Base-by-base conservation (phyloP, 2,888 invertebrate species). In the Mesorhabditis sp. region DNA sequence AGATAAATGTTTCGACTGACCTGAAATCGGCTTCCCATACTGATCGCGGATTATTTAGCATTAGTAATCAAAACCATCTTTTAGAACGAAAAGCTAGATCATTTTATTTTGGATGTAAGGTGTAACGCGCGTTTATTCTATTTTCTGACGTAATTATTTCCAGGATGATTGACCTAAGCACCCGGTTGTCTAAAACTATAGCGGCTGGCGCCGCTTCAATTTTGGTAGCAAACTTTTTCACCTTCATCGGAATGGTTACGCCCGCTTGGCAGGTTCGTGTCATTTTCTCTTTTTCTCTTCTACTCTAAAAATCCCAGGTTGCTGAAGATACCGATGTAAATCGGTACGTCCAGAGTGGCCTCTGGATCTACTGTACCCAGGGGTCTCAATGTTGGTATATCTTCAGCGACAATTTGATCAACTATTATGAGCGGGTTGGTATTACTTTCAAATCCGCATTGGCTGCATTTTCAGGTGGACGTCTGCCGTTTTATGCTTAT, bases 401-500 rank as follows among this genome's bases (percentile, higher is more conserved):
- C 62, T 84, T 84, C 77, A 79, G 79, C 72, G 84, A 84, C 69
- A 77, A 77, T 69, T 69, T 82, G 70, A 81, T 83, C 70, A 82
- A 84, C 70, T 84, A 84, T 71, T 84, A 84, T 72, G 84, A 84
- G 67, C 78, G 78, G 66, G 84, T 78, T 4, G 43, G 64, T n/a
- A 6, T 45, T 5, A 5, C 4, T 44, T 66, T 66, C 44, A 43
- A 50, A 1, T 15, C 41, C 43, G 4, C 5, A 63, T 4, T 45
- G 15, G 7, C n/a, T 43, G 7, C 15, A 10, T 42, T 10, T 72
- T 44, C 66, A 79, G 79, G 77, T 82, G 3, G 84, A 84, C 63
- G 81, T 84, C 7, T 84, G 84, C 65, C 80, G 84, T 5, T 84
- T 84, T 63, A 74, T 84, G 62, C 70, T 84, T 28, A 84, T 84